phyloP scores from a whole-genome alignment of 2,888 invertebrate genomes.

The Conchocele bisecta region DNA sequence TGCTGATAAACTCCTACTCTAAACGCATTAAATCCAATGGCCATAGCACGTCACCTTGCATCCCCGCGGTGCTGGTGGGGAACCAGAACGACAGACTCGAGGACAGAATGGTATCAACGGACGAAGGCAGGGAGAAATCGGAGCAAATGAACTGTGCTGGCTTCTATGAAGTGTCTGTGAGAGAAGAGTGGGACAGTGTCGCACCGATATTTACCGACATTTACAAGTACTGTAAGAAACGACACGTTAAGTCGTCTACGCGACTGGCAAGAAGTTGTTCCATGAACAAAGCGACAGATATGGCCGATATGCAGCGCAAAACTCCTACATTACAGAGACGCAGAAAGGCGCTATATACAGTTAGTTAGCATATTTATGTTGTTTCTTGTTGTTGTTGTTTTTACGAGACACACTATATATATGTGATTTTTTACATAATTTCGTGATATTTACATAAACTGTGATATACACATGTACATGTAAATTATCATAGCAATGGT shows the following conservation, averaged over 20 bases:
- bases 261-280: conserved; percentile 56
- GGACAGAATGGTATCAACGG: conserved; percentile 88
- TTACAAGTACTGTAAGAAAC: conserved; percentile 58
- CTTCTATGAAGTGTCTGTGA: conserved; percentile 93
- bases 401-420: no score
- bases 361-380: no score
- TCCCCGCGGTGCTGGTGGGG: conserved; percentile 90
- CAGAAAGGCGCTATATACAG: conserved; percentile 57
- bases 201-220: conserved; percentile 85
- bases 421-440: no score
- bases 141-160: conserved; percentile 82
- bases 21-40: conserved; percentile 54
- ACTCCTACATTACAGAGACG: conserved; percentile 43
- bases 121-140: conserved; percentile 65
- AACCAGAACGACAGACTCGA: conserved; percentile 91
- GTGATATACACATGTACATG: no score
- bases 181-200: conserved; percentile 93
- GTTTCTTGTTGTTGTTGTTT: no score
- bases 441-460: no score
- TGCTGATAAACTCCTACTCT: conserved; percentile 78
- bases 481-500: no score
- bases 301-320: conserved; percentile 7
- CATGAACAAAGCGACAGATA: conserved; percentile 12
- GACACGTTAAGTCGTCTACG: conserved; percentile 40
- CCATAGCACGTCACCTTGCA: conserved; percentile 38